phyloP scores from a whole-genome alignment of 2,888 invertebrate genomes.

The Drosophila emarginata region DNA sequence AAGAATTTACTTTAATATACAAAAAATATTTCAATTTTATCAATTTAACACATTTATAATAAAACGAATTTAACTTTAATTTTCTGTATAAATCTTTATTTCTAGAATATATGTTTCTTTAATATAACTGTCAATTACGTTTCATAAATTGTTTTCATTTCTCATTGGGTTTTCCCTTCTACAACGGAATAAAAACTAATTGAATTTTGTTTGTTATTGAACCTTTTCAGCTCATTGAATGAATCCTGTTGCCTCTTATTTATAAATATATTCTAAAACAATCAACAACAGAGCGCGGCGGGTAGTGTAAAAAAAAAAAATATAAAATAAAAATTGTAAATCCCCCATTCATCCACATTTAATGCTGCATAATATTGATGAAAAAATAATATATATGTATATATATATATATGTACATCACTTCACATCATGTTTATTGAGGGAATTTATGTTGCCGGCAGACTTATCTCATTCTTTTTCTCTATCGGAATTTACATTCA shows the following conservation, averaged over 20 bases:
- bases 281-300: not conserved
- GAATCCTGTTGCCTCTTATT: conserved; percentile 21
- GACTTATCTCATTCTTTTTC: conserved; percentile 3
- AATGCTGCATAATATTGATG: conserved; percentile 23
- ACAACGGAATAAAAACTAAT: conserved; percentile 21
- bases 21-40: too few relatives aligned
- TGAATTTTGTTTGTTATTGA: conserved; percentile 40
- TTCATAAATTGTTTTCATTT: too few relatives aligned
- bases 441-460: conserved; percentile 2
- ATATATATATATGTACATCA: not conserved
- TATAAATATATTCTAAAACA: conserved; percentile 48
- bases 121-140: too few relatives aligned
- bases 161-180: too few relatives aligned
- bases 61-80: too few relatives aligned
- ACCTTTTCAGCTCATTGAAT: conserved; percentile 48
- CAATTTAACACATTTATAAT: too few relatives aligned
- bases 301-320: not conserved
- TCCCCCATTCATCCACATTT: conserved; percentile 2
- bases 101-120: too few relatives aligned
- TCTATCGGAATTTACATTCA: not conserved
- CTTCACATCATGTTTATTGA: conserved; percentile 2
- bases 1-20: too few relatives aligned
- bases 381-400: conserved; percentile 4
- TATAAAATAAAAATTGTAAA: not conserved
- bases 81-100: too few relatives aligned